Base-by-base conservation (phyloP, 2,113 vertebrate genomes). In the Ibidorhyncha struthersii region DNA sequence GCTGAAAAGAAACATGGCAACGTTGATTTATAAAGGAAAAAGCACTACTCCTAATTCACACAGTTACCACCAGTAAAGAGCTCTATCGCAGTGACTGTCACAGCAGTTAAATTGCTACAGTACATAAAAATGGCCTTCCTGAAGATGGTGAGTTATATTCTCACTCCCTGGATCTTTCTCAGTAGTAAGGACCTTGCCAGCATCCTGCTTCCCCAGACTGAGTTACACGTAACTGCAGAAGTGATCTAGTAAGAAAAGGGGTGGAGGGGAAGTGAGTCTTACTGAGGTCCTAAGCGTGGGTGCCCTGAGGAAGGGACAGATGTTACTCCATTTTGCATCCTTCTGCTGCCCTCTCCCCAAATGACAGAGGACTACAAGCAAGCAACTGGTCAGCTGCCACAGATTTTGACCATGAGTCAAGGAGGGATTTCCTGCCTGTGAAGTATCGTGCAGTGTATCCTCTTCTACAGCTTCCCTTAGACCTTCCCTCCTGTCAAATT, bases 371-470 rank as follows among this genome's bases (percentile, higher is more conserved):
- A 47, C 59, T n/a, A 19, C 36, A 34, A 36, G 16, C 0, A 1
- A 74, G 71, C 6, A 52, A 47, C 30, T 14, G 13, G 21, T 63
- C 86, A 58, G 30, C 77, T 74, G 47, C 14, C 29, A 43, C n/a
- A 12, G 56, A n/a, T 49, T 89, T 82, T n/a, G 8, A 16, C 38
- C 30, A 41, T 16, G 0, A 0, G 19, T 29, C n/a, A 53, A 0
- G 3, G 43, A 41, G 19, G 19, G 9, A 72, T 90, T 81, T 92
- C 26, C 61, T 85, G 23, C 11, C 65, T 62, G 55, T 82, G 32
- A 47, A 45, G 22, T 26, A 47, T 38, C 2, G 0, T 9, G n/a
- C 9, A 50, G 14, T 1, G 5, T 43, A 30, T 78, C 10, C 5
- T 86, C 15, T 63, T 71, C 59, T 32, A 18, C 22, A 67, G 45